These are phyloP conservation scores for Drosophila monieri DNA, from an alignment of 2,888 invertebrate species.

Conservation along the genomic window DNA sequence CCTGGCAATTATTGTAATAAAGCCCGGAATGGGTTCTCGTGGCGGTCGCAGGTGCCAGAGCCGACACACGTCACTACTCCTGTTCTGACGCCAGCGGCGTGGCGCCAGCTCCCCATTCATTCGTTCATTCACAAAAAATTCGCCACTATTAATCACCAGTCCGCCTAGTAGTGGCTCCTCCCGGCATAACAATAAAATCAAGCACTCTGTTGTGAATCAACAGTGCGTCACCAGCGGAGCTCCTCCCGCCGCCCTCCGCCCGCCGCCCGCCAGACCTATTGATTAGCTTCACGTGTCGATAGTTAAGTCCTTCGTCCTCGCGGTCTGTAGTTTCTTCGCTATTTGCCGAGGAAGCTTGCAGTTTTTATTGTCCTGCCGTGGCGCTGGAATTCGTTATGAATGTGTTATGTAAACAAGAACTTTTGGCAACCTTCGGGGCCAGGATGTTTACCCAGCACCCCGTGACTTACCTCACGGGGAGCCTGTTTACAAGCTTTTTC, in stretches of 20 bases:
- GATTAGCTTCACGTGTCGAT: slow-evolving; percentile 73
- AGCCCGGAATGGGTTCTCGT: slow-evolving; percentile 28
- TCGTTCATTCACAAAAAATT: slow-evolving; percentile 53
- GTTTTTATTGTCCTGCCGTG: slow-evolving; percentile 47
- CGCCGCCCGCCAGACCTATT: slow-evolving; percentile 44
- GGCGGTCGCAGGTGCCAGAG: slow-evolving; percentile 65
- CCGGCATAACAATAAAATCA: slow-evolving; percentile 69
- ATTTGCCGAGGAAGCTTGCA: slow-evolving; percentile 20
- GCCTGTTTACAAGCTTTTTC: slow-evolving; percentile 23
- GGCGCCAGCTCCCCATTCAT: slow-evolving; percentile 34
- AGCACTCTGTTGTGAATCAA: slow-evolving; percentile 69
- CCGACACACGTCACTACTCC: slow-evolving; percentile 52
- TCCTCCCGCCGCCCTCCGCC: neutral
- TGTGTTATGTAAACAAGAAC: slow-evolving; percentile 56
- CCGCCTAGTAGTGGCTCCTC: neutral
- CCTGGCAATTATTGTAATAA: slow-evolving; percentile 59
- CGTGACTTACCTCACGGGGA: slow-evolving; percentile 13
- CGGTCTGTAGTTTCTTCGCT: slow-evolving; percentile 56
- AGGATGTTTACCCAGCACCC: slow-evolving; percentile 22
- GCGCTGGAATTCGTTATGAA: slow-evolving; percentile 43
- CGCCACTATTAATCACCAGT: slow-evolving; percentile 64
- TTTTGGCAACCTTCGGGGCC: neutral
- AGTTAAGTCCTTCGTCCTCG: slow-evolving; percentile 41
- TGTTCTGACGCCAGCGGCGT: slow-evolving; percentile 54
- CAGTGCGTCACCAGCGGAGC: slow-evolving; percentile 67